Base-by-base conservation (phyloP, 2,888 invertebrate species). In the Agonum fuliginosum region DNA sequence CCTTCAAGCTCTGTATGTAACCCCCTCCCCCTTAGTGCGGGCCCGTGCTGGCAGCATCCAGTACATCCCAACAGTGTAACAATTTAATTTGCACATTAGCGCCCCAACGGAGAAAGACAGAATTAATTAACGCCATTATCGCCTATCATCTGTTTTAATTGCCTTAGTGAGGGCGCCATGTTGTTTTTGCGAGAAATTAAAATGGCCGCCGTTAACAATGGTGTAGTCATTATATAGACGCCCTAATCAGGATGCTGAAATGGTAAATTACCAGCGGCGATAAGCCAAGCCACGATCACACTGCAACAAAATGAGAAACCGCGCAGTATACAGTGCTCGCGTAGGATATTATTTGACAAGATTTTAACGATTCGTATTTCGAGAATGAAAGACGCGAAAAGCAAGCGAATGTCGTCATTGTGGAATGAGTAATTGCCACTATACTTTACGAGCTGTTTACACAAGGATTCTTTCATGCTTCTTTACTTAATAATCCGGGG, bases 71-170 rank as follows among this genome's bases (percentile, higher is more conserved):
- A 83, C 84, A 84, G 85, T 86, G 86, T 87, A 87, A 87, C 87
- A 87, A 84, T 87, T 87, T 87, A 87, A 87, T 87, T 87, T 87
- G 87, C 86, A 86, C 87, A 87, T 87, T 87, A 87, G 86, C 86
- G 83, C 83, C 86, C 54, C 86, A 86, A 84, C 86, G 85, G 86
- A 87, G 87, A 87, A 87, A 87, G 87, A 85, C 85, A 85, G 87
- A 87, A 87, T 87, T 87, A 87, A 87, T 87, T 87, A 87, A 87
- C 85, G 86, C 87, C 84, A 87, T 87, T 87, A 87, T 87, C 87
- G 87, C 86, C 87, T 86, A 87, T 87, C 87, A 87, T 87, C 87
- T 86, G 87, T 86, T 87, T 87, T 87, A 87, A 87, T 87, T 87
- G 87, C 87, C 86, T 86, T 71, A 77, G 54, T 79, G 83, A 84